A percentile compares a stretch with the other conserved stretches of the same genome.
phyloP scores from a whole-genome alignment of 2,888 invertebrate species.

The Chydorus sphaericus region DNA sequence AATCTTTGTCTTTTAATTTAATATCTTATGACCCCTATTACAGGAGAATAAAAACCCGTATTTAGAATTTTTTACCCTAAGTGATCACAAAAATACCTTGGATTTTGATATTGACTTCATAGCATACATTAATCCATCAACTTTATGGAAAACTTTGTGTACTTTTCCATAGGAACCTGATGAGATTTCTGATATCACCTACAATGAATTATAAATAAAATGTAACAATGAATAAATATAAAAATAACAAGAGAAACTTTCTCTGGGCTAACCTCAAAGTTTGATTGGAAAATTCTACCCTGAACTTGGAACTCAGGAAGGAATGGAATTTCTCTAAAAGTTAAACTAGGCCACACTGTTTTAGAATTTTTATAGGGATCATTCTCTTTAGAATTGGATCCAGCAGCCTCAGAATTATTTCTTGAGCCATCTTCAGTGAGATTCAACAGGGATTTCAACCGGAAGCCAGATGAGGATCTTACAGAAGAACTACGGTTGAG shows the following conservation, averaged over 20 bases:
- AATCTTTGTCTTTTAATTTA: slow-evolving; percentile 4
- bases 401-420: no score
- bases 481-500: no score
- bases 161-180: slow-evolving; percentile 82
- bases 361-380: slow-evolving; percentile 32
- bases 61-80: slow-evolving; percentile 6
- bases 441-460: no score
- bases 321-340: slow-evolving; percentile 69
- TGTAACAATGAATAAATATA: slow-evolving; percentile 8
- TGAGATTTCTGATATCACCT: slow-evolving; percentile 30
- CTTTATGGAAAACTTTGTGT: slow-evolving; percentile 55
- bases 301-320: slow-evolving; percentile 72
- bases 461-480: no score
- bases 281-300: slow-evolving; percentile 33
- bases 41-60: no score
- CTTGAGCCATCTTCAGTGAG: no score
- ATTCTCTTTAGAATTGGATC: no score
- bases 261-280: slow-evolving; percentile 10
- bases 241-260: neutral
- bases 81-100: slow-evolving; percentile 37
- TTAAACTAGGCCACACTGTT: slow-evolving; percentile 68
- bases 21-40: no score
- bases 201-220: slow-evolving; percentile 28
- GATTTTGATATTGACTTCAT: slow-evolving; percentile 71
- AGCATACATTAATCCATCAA: slow-evolving; percentile 53